Evolutionary conservation across 2,888 invertebrate genomes (phyloP).

Genomic region (Erebia palarica): DNA sequence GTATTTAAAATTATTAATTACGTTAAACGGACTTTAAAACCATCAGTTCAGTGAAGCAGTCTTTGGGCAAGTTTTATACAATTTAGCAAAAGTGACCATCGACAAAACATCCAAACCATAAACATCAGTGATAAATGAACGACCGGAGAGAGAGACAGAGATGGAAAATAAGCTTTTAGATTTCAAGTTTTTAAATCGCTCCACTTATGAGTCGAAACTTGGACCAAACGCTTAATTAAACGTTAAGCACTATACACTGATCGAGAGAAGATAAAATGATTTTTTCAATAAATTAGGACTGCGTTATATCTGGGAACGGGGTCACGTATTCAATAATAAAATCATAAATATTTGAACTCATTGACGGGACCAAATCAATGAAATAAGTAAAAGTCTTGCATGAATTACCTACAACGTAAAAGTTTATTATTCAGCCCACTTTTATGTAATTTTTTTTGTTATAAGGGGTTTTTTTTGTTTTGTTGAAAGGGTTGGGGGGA

Average conservation of each 20-base stretch:
- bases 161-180: no score
- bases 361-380: slow-evolving; percentile 3
- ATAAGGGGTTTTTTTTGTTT: no score
- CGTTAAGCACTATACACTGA: slow-evolving; percentile 53
- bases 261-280: slow-evolving; percentile 54
- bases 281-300: slow-evolving; percentile 61
- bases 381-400: not conserved
- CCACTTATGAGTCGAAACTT: slow-evolving; percentile 37
- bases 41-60: no score
- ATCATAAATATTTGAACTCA: slow-evolving; percentile 13
- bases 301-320: slow-evolving; percentile 40
- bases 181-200: not conserved
- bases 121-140: no score
- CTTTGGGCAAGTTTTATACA: no score
- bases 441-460: not conserved
- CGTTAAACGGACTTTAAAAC: no score
- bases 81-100: no score
- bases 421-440: not conserved
- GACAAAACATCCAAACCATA: no score
- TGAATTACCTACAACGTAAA: no score
- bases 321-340: slow-evolving; percentile 19
- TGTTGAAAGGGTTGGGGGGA: no score
- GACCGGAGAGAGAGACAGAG: no score
- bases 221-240: slow-evolving; percentile 43
- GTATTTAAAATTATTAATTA: no score